Conservation (phyloP, 2,113 vertebrate genomes). For the Martes martes region DNA sequence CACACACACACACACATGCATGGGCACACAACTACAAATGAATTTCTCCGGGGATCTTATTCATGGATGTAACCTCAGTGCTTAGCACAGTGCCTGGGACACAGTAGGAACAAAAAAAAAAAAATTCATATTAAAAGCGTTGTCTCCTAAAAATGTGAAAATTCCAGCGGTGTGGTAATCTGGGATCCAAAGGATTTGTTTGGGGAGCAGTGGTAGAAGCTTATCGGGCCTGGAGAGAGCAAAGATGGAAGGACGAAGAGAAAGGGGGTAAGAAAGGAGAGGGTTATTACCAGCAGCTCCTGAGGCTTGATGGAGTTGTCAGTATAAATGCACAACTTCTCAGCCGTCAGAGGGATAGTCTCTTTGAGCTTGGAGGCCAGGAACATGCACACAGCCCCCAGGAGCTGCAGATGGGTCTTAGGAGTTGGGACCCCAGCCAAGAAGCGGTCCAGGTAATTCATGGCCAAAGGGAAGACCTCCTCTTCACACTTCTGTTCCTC, state of each 20-base stretch:
- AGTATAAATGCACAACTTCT: conserved; percentile 97
- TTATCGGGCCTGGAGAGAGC: background rate
- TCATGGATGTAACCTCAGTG: background rate
- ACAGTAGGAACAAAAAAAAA: background rate
- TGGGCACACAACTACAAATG: background rate
- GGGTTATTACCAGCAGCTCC: conserved; percentile 94
- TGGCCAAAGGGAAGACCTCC: conserved; percentile 97
- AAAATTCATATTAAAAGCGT: background rate
- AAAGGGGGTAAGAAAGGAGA: background rate
- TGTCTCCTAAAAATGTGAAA: background rate
- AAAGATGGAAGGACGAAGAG: background rate
- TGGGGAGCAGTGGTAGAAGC: background rate
- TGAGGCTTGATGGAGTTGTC: conserved; percentile 97
- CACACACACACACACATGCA: background rate
- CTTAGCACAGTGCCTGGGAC: background rate
- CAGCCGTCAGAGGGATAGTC: conserved; percentile 95
- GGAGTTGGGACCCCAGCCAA: conserved; percentile 94
- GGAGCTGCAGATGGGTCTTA: conserved; percentile 95
- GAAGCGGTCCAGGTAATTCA: conserved; percentile 99
- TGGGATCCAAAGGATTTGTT: background rate
- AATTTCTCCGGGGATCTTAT: background rate
- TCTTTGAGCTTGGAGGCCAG: conserved; percentile 98
- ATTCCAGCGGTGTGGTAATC: background rate
- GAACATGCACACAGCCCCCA: conserved; percentile 98
- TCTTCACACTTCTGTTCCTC: conserved; percentile 98